Evolutionary conservation across 2,888 invertebrate genomes (phyloP).

Genomic region (Nemotelus pantherinus): DNA sequence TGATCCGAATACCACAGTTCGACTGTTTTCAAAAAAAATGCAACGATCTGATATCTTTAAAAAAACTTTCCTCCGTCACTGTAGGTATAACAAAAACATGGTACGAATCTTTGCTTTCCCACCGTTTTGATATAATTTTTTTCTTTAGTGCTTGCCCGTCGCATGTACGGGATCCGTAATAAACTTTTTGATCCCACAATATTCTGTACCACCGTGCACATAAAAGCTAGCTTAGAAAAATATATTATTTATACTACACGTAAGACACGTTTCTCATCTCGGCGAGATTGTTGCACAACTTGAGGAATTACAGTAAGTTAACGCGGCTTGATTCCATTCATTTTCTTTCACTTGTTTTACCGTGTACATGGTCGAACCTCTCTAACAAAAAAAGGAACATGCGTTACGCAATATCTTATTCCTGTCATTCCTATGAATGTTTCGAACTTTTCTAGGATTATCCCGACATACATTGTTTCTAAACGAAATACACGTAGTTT

Average conservation of each 20-base stretch:
- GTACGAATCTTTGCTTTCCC: background rate
- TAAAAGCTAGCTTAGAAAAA: conserved; percentile 44
- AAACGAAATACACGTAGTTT: conserved; percentile 4
- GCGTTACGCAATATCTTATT: conserved; percentile 18
- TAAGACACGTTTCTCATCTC: conserved; percentile 44
- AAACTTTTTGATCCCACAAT: conserved; percentile 36
- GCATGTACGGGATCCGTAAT: conserved; percentile 11
- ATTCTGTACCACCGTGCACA: conserved; percentile 1
- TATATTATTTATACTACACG: conserved; percentile 42
- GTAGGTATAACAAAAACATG: background rate
- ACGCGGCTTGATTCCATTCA: conserved; percentile 33
- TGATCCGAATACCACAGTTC: no score
- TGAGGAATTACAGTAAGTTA: conserved; percentile 31
- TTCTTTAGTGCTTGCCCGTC: background rate
- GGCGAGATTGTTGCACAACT: conserved; percentile 29
- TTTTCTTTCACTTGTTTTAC: conserved; percentile 33
- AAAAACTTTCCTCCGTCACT: background rate
- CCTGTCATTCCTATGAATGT: conserved; percentile 29
- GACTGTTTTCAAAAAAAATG: no score
- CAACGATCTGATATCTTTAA: no score
- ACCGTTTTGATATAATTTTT: background rate
- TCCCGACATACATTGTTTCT: background rate
- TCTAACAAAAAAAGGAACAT: background rate
- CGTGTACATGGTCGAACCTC: background rate
- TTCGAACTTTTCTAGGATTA: conserved; percentile 32